Evolutionary conservation across 2,113 vertebrate species (phyloP), one percentile per base, ranked within the genome.

Genomic region (Melanerpes aurifrons): DNA sequence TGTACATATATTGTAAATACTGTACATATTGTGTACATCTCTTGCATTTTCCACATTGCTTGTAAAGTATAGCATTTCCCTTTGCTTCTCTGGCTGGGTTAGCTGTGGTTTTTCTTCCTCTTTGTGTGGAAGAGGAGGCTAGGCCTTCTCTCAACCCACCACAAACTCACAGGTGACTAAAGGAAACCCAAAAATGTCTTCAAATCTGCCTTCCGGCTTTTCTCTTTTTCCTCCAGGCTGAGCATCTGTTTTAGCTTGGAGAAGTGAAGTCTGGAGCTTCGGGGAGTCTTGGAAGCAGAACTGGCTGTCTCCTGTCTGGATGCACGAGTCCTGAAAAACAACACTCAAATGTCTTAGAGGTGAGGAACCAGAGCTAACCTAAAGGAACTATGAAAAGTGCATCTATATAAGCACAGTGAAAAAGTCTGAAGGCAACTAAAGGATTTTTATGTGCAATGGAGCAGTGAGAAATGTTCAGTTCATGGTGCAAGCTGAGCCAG

Each of bases 181-280:
- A 99, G 98, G 71, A 98, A 98, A 82, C 97, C 98, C 18, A 99
- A 97, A 94, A 99, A 99, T 91, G 98, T 98, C 97, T 98, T 98
- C 87, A 99, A 97, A 80, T 98, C 97, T 56, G 97, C 92, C 73
- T 98, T 98, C 94, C 98, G 97, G 76, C 48, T 98, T 82, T 97
- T 95, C 73, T 97, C 96, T 73, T 94, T 97, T 92, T 98, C 98
- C 89, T 98, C 98, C 78, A 98, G 95, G 95, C 95, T 94, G 45
- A 99, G 98, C 37, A 99, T 97, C 96, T 97, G 97, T 97, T 98
- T 99, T 86, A 99, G 98, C 63, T 98, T 98, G 80, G 98, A 98
- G 76, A 99, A 98, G 28, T 98, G 97, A 85, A 98, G 98, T 86
- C 98, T 99, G 94, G 98, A 98, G 43, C 94, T 95, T 79, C 97